Evolutionary conservation across 2,113 vertebrate genomes (phyloP), one percentile per base, ranked within the genome.

Genomic region (Condylura cristata): DNA sequence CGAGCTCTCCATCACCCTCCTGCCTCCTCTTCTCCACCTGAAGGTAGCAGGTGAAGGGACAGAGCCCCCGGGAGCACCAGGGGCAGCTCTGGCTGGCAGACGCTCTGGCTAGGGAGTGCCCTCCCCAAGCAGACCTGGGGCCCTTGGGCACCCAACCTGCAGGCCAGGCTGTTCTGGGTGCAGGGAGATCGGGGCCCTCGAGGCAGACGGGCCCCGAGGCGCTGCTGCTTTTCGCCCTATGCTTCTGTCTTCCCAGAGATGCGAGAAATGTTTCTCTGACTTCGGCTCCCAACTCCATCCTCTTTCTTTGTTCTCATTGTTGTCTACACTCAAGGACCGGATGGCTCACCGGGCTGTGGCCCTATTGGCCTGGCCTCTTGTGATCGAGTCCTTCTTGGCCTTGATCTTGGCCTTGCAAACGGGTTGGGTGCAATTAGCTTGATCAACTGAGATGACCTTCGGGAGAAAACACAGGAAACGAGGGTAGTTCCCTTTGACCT

Each of bases 201-300:
- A 39, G 28, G 51, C 44, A 71, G 5, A 72, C 32, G 56, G 66
- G 16, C 28, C 28, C 32, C 26, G 34, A 26, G 71, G n/a, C 17
- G 12, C 41, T 76, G 78, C 9, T 24, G 91, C 5, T 39, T 89
- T 88, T 70, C 46, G 65, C 80, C 2, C 41, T 14, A 34, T 24
- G 8, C 44, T 12, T 61, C 18, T 74, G 81, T 89, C 63, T 83
- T 53, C 53, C 37, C 34, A 60, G 75, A 94, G 32, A 32, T 68
- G 66, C 56, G 41, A 94, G 63, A 79, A 84, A 58, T 65, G 26
- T 8, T 75, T 82, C 70, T 79, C 68, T 34, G 37, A 60, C 79
- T 88, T 24, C 32, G 0, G 44, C 72, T 28, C 51, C 37, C 56
- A 37, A 5, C 9, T 63, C n/a, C 44, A 24, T 39, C 34, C 1